These are phyloP conservation scores for Cydia amplana DNA, from an alignment of 1,140 invertebrate genomes.

Conservation along the genomic window DNA sequence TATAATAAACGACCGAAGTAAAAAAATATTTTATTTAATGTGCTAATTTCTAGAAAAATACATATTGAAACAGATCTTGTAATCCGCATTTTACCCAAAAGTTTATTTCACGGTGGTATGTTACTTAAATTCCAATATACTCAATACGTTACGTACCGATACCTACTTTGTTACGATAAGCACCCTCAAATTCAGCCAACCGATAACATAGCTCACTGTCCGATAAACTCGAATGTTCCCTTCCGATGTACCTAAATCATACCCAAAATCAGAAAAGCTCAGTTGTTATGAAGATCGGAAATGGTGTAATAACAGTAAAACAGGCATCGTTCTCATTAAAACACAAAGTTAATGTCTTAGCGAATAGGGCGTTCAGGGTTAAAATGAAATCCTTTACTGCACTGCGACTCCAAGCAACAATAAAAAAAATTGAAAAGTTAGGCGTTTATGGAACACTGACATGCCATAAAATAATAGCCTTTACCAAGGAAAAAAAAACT, in stretches of 20 bases:
- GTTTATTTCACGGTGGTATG: too few relatives aligned
- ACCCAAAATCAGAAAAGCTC: conserved; percentile 50
- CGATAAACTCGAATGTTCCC: conserved; percentile 40
- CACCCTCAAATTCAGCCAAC: neutral
- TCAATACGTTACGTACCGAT: neutral
- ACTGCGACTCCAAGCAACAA: neutral
- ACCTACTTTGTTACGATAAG: neutral
- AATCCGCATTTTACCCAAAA: too few relatives aligned
- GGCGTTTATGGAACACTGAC: too few relatives aligned
- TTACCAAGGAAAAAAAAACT: too few relatives aligned
- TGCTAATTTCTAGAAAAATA: too few relatives aligned
- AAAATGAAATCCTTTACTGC: conserved; percentile 10
- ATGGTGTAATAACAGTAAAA: conserved; percentile 55
- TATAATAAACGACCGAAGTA: too few relatives aligned
- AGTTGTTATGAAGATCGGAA: conserved; percentile 57
- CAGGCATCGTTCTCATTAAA: conserved; percentile 48
- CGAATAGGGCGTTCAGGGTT: conserved; percentile 11
- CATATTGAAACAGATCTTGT: too few relatives aligned
- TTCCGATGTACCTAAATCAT: conserved; percentile 37
- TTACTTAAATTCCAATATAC: too few relatives aligned
- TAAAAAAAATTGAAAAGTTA: neutral
- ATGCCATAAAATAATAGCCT: too few relatives aligned
- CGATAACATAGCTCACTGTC: conserved; percentile 38
- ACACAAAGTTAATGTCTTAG: conserved; percentile 44
- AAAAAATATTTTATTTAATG: too few relatives aligned